Percentiles rank a stretch among this genome's conserved stretches.
phyloP scores from a whole-genome alignment of 2,888 invertebrate species.

The Caenorhabditis parvicauda region DNA sequence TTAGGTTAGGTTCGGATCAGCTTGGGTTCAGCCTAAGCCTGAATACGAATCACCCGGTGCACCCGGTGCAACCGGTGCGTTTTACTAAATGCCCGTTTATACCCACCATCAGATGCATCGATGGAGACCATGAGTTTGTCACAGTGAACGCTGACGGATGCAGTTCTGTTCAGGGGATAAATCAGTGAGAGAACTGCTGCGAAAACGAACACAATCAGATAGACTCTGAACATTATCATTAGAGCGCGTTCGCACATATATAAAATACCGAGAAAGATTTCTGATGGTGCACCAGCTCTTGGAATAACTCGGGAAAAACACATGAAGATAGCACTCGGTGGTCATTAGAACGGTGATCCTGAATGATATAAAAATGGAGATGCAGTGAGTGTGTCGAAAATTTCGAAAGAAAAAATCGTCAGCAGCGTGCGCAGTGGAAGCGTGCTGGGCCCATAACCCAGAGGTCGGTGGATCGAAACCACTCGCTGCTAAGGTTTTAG shows the following conservation, averaged over 20 bases:
- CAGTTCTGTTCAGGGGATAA: conserved; percentile 51
- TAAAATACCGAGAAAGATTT: conserved; percentile 38
- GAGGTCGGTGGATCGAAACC: conserved; percentile 75
- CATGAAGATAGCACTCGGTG: conserved; percentile 54
- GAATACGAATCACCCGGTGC: not conserved
- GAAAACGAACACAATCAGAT: conserved; percentile 19
- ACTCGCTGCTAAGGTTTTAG: conserved; percentile 54
- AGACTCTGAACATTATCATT: conserved; percentile 13
- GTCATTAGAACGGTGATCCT: conserved; percentile 58
- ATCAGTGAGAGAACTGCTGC: conserved; percentile 46
- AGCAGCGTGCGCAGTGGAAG: conserved; percentile 66
- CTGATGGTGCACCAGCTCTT: conserved; percentile 50
- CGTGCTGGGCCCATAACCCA: conserved; percentile 84
- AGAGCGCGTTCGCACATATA: not conserved
- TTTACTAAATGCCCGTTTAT: too few species aligned
- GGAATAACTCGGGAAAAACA: conserved; percentile 52
- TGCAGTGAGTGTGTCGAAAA: not conserved
- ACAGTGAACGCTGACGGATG: conserved; percentile 32
- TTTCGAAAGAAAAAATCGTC: not conserved
- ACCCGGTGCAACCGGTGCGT: too few species aligned
- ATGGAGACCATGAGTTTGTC: conserved; percentile 37
- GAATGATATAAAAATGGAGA: not conserved
- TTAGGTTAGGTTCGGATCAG: too few species aligned
- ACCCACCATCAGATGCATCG: conserved; percentile 38
- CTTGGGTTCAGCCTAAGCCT: too few species aligned